Evolutionary conservation across 2,888 invertebrate species (phyloP).

Genomic region (Coleophora flavipennella): DNA sequence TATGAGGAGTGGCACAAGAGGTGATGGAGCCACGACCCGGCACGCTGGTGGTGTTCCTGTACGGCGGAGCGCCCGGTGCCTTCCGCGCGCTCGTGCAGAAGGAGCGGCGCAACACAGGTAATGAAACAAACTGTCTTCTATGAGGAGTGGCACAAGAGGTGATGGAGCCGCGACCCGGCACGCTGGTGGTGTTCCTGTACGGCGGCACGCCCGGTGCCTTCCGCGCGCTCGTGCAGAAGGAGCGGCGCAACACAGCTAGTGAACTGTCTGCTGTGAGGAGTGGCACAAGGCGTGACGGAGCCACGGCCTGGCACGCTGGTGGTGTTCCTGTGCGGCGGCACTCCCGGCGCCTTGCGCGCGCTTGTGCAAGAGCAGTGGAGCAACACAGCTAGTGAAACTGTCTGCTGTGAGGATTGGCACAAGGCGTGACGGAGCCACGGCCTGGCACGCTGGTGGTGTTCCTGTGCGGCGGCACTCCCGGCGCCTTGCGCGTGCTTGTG

Average conservation of each 20-base stretch:
- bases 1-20: too few relatives aligned
- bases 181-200: too few relatives aligned
- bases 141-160: too few relatives aligned
- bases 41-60: too few relatives aligned
- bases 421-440: constrained; percentile 49
- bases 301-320: constrained; percentile 43
- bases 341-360: constrained; percentile 46
- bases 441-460: constrained; percentile 41
- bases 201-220: too few relatives aligned
- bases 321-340: constrained; percentile 34
- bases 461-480: constrained; percentile 35
- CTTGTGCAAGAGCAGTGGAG: constrained; percentile 33
- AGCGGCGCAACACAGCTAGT: too few relatives aligned
- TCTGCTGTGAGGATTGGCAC: constrained; percentile 36
- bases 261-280: constrained; percentile 26
- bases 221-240: too few relatives aligned
- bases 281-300: constrained; percentile 51
- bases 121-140: too few relatives aligned
- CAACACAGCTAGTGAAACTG: constrained; percentile 18
- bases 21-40: background rate
- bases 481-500: constrained; percentile 43
- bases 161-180: background rate
- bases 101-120: background rate
- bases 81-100: constrained; percentile 21
- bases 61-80: too few relatives aligned